A percentile compares a stretch with the other conserved stretches of the same genome.
Conservation (phyloP, 2,888 invertebrate genomes). For the Maniola hyperantus region DNA sequence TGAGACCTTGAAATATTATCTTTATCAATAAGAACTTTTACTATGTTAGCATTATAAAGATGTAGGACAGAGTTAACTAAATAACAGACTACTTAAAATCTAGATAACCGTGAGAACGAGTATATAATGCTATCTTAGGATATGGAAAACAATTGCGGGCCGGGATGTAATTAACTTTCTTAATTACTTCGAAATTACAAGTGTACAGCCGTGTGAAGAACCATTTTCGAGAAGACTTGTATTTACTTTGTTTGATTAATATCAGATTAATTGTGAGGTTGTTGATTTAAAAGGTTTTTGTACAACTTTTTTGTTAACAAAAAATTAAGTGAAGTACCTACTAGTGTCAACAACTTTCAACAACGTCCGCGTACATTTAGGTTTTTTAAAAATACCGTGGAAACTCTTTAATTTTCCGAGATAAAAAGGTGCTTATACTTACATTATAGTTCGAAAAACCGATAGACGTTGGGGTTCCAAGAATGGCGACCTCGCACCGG, state of each 20-base stretch:
- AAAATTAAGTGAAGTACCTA: too few species aligned
- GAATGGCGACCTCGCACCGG: too few species aligned
- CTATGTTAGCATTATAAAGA: background rate
- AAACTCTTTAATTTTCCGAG: too few species aligned
- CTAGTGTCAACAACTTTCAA: too few species aligned
- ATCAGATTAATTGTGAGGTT: background rate
- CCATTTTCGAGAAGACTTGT: background rate
- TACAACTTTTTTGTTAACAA: background rate
- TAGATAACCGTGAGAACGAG: slow-evolving; percentile 25
- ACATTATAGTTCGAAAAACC: too few species aligned
- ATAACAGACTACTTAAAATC: slow-evolving; percentile 24
- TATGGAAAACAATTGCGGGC: slow-evolving; percentile 10
- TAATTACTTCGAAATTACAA: slow-evolving; percentile 34
- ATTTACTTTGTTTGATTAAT: slow-evolving; percentile 3
- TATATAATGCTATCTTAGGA: slow-evolving; percentile 26
- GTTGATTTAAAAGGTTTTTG: background rate
- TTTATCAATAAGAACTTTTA: background rate
- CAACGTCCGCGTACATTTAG: background rate
- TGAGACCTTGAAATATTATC: background rate
- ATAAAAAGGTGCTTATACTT: too few species aligned
- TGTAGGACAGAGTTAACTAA: slow-evolving; percentile 2
- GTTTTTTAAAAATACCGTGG: background rate
- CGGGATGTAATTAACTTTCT: slow-evolving; percentile 34
- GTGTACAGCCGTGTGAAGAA: slow-evolving; percentile 21
- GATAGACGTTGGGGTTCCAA: too few species aligned